Base-by-base conservation (phyloP, 2,888 invertebrate species). In the Caenorhabditis doughertyi region DNA sequence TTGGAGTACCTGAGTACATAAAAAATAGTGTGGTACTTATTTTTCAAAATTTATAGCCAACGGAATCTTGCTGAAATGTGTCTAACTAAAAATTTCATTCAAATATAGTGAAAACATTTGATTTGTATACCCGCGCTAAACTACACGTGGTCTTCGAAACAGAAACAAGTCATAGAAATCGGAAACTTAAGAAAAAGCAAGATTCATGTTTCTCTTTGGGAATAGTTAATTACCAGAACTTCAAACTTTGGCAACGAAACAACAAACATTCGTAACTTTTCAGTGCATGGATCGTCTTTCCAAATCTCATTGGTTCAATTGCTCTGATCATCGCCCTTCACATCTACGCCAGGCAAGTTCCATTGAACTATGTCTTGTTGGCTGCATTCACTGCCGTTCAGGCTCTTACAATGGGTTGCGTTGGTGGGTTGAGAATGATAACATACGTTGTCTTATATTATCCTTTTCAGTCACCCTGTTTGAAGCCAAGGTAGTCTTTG, bases 351-450 rank as follows among this genome's bases (percentile, higher is more conserved):
- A 94, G 94, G 88, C 95, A 96, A 88, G 94, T 95, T 47, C 96
- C 96, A 0, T 94, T 94, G 16, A 96, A 96, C 92, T 94, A 96
- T 84, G 95, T 96, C 87, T 94, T 96, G 18, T 93, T 96, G 32
- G 94, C 90, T 42, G 87, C 91, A 8, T 96, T 96, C 95, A 96
- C 96, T 8, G 93, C 95, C 29, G 94, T 95, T 49, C 95, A 96
- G 93, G 95, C 96, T 0, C 95, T 95, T 91, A 95, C 95, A 0
- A 93, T 96, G 79, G 96, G 95, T 65, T 95, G 95, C 25, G 93
- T 96, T 18, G 93, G 93, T 93, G 89, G 85, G 92, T 73, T 39
- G n/a, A n/a, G 13, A 39, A 44, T 39, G 29, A 35, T 47, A 35
- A 25, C 60, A 13, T 65, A 44, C 8, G 2, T 9, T 16, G 25